These are phyloP conservation scores for Adoxophyes honmai DNA, from an alignment of 1,140 invertebrate species.

Conservation along the genomic window DNA sequence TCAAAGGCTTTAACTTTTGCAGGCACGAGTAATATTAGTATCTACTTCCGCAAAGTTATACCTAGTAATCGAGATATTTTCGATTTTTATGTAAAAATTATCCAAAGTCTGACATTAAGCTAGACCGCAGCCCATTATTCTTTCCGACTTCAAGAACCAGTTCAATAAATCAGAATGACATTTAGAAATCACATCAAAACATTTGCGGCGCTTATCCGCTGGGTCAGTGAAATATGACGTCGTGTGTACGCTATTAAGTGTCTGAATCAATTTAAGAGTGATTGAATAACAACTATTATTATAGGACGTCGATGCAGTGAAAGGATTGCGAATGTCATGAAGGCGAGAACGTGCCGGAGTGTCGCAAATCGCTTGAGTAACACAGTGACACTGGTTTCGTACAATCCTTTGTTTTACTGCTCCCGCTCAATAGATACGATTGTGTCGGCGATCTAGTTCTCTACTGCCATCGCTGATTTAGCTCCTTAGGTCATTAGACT, in stretches of 20 bases:
- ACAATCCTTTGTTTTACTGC: constrained; percentile 14
- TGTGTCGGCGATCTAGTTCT: background rate
- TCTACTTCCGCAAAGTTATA: too few species aligned
- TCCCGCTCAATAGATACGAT: constrained; percentile 3
- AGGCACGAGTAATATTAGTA: too few species aligned
- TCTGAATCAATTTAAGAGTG: constrained; percentile 4
- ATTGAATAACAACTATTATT: background rate
- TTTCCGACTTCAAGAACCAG: background rate
- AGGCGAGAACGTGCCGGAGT: constrained; percentile 12
- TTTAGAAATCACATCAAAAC: background rate
- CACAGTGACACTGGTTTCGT: constrained; percentile 7
- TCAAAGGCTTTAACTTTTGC: too few species aligned
- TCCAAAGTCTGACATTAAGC: too few species aligned
- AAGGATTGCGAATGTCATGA: constrained; percentile 11
- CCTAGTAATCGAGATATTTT: too few species aligned
- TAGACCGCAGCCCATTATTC: too few species aligned
- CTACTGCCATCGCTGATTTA: background rate
- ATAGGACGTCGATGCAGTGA: constrained; percentile 10
- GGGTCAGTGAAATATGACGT: constrained; percentile 4
- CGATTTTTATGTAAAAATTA: too few species aligned
- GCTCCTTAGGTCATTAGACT: too few species aligned
- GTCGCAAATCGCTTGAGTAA: constrained; percentile 13
- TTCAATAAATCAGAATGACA: background rate
- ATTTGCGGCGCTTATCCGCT: background rate
- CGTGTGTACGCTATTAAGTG: background rate